These are phyloP conservation scores for Baryphthengus martii DNA, from an alignment of 2,113 vertebrate species.

Conservation along the genomic window DNA sequence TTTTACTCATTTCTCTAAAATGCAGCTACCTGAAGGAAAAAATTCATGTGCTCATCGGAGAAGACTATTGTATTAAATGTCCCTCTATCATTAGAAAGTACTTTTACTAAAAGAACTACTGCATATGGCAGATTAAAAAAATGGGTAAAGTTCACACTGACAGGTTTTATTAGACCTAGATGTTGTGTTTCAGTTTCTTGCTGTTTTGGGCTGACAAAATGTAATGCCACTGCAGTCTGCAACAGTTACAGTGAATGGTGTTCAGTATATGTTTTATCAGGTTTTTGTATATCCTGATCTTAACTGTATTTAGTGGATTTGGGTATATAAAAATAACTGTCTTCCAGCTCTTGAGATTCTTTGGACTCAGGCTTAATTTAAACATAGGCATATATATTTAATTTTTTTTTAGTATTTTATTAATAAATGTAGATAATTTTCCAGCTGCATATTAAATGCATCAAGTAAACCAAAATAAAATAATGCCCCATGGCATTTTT, in stretches of 20 bases:
- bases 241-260: neutral
- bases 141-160: fast-evolving
- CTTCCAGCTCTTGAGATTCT: neutral
- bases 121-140: neutral
- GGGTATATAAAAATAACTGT: neutral
- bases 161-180: neutral
- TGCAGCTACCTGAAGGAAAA: neutral
- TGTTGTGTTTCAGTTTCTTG: neutral
- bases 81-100: neutral
- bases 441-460: neutral
- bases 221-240: neutral
- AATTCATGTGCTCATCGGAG: neutral
- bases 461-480: neutral
- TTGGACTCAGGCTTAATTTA: neutral
- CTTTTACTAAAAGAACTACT: neutral
- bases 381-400: neutral
- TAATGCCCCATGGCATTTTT: fast-evolving
- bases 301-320: neutral
- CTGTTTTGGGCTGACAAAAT: neutral
- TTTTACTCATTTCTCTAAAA: neutral
- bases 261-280: neutral
- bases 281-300: neutral
- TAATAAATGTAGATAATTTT: neutral
- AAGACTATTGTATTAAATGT: neutral
- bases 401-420: too few relatives aligned